Evolutionary conservation across 2,797 vertebrate species (phyloP).

Genomic region (Takifugu rubripes): DNA sequence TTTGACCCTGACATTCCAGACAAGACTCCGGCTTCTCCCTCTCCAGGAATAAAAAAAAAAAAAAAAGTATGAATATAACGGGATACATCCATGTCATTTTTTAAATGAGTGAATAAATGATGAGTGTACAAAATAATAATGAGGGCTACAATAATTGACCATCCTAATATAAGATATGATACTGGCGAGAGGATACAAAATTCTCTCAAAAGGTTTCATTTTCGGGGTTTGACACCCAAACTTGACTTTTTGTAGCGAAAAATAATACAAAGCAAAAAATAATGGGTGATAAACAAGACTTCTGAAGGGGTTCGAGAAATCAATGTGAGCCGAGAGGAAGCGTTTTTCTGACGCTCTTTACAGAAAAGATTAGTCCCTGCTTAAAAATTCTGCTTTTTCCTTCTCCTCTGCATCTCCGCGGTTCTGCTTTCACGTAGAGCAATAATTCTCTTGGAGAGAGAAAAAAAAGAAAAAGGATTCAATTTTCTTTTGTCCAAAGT

Average conservation of each 20-base stretch:
- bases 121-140: slow-evolving; percentile 70
- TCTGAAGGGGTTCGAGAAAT: slow-evolving; percentile 54
- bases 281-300: slow-evolving; percentile 58
- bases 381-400: slow-evolving; percentile 21
- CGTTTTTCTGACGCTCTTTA: slow-evolving; percentile 58
- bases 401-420: slow-evolving; percentile 36
- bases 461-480: slow-evolving; percentile 21
- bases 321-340: slow-evolving; percentile 66
- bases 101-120: slow-evolving; percentile 71
- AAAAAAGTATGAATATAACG: slow-evolving; percentile 45
- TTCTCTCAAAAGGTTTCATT: slow-evolving; percentile 28
- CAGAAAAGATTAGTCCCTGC: slow-evolving; percentile 49
- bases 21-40: slow-evolving; percentile 60
- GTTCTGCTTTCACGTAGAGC: slow-evolving; percentile 50
- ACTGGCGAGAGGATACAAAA: slow-evolving; percentile 53
- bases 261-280: slow-evolving; percentile 36
- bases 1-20: slow-evolving; percentile 74
- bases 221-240: slow-evolving; percentile 33
- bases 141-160: slow-evolving; percentile 67
- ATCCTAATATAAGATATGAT: slow-evolving; percentile 68
- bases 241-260: slow-evolving; percentile 41
- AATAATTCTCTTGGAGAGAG: slow-evolving; percentile 37
- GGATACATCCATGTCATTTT: slow-evolving; percentile 67
- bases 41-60: slow-evolving; percentile 61
- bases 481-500: slow-evolving; percentile 50